Percentiles rank a stretch among this genome's conserved stretches.
These are phyloP conservation scores for Hydrophis major DNA, from an alignment of 2,797 vertebrate genomes.

Conservation along the genomic window DNA sequence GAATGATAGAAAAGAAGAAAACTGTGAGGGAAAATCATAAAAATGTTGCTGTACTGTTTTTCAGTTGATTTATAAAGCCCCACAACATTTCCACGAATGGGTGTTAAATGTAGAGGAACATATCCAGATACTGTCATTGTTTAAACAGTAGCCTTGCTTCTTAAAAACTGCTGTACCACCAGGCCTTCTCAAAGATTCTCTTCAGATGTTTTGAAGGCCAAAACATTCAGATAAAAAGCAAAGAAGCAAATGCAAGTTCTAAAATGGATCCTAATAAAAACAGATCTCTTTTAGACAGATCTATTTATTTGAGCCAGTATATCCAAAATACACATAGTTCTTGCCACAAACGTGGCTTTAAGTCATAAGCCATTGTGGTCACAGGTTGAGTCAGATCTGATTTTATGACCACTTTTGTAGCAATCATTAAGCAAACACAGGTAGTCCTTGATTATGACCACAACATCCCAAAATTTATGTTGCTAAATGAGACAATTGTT, in stretches of 20 bases:
- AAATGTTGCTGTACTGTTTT: background rate
- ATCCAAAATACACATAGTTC: background rate
- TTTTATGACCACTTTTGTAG: no score
- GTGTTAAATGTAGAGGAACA: background rate
- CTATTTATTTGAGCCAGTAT: background rate
- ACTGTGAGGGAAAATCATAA: constrained; percentile 3
- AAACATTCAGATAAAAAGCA: background rate
- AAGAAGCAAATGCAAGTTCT: background rate
- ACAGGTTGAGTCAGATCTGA: no score
- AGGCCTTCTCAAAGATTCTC: background rate
- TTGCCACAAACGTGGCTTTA: no score
- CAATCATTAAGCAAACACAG: no score
- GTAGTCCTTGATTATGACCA: no score
- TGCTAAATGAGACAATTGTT: no score
- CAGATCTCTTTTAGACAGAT: background rate
- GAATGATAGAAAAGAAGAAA: background rate
- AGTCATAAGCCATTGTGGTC: no score
- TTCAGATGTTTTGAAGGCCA: background rate
- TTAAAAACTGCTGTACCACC: background rate
- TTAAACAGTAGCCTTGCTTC: background rate
- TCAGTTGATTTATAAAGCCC: background rate
- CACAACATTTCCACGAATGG: background rate
- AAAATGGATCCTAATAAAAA: background rate
- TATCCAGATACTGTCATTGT: background rate
- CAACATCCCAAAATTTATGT: no score